Percentiles rank a stretch among this genome's conserved stretches.
These are phyloP conservation scores for Pristionchus fissidentatus DNA, from an alignment of 2,888 invertebrate genomes.

Conservation along the genomic window DNA sequence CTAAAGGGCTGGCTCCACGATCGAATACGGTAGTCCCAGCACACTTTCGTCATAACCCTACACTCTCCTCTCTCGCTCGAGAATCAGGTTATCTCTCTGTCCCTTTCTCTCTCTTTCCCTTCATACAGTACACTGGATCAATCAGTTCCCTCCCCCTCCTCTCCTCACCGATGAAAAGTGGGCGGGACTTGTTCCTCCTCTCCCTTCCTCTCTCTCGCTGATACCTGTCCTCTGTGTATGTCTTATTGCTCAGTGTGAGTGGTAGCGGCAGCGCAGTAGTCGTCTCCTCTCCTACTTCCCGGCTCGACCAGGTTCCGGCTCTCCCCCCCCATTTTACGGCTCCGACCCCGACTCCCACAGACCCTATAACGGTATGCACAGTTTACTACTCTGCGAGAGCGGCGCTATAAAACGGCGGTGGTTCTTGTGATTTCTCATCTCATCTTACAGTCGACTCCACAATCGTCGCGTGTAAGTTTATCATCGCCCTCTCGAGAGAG, in stretches of 20 bases:
- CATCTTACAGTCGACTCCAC: too few species aligned
- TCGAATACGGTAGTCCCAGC: background rate
- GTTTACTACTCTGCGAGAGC: too few species aligned
- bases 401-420: too few species aligned
- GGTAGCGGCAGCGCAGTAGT: background rate
- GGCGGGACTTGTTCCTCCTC: background rate
- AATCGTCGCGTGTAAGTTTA: too few species aligned
- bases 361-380: too few species aligned
- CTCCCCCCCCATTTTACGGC: background rate
- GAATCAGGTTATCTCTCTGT: constrained; percentile 27
- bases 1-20: background rate
- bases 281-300: background rate
- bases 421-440: too few species aligned
- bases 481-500: too few species aligned
- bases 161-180: background rate
- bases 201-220: background rate
- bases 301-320: background rate
- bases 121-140: constrained; percentile 24
- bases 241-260: background rate
- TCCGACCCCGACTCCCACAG: too few species aligned
- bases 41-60: background rate
- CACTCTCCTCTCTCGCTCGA: constrained; percentile 25
- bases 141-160: background rate
- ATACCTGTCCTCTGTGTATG: background rate
- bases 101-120: background rate